Conservation (phyloP, 1,140 invertebrate genomes). For the Brachionus paranguensis region DNA sequence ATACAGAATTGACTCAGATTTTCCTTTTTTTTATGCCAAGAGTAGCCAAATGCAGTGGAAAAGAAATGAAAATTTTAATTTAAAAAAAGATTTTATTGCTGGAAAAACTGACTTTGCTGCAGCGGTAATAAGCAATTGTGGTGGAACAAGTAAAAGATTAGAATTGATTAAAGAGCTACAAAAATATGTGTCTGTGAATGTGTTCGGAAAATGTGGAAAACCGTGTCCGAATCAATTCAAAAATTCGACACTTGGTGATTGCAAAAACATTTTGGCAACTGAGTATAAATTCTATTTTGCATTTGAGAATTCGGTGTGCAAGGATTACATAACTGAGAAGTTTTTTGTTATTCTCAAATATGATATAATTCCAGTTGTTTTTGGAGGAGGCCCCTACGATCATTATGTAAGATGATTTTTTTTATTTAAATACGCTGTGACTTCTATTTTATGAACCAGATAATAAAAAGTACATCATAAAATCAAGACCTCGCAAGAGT, state of each 20-base stretch:
- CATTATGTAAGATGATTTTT: not conserved
- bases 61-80: not conserved
- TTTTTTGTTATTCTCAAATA: conserved; percentile 34
- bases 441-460: too few relatives aligned
- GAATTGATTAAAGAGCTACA: conserved; percentile 22
- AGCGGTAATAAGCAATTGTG: conserved; percentile 1
- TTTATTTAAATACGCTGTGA: not conserved
- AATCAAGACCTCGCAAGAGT: too few relatives aligned
- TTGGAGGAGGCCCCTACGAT: conserved; percentile 29
- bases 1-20: not conserved
- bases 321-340: conserved; percentile 42
- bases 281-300: conserved; percentile 41
- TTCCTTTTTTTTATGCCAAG: not conserved
- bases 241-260: not conserved
- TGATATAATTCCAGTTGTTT: conserved; percentile 41
- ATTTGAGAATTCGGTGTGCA: conserved; percentile 41
- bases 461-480: too few relatives aligned
- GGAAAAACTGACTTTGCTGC: conserved; percentile 7
- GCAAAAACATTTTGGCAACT: not conserved
- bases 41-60: not conserved
- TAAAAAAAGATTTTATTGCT: not conserved
- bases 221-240: not conserved
- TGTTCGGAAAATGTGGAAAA: conserved; percentile 33
- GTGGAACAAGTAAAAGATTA: conserved; percentile 4
- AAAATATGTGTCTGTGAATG: not conserved